Percentiles rank a stretch among this genome's conserved stretches.
phyloP scores from a whole-genome alignment of 2,888 invertebrate genomes.

The Cistogaster globosa region DNA sequence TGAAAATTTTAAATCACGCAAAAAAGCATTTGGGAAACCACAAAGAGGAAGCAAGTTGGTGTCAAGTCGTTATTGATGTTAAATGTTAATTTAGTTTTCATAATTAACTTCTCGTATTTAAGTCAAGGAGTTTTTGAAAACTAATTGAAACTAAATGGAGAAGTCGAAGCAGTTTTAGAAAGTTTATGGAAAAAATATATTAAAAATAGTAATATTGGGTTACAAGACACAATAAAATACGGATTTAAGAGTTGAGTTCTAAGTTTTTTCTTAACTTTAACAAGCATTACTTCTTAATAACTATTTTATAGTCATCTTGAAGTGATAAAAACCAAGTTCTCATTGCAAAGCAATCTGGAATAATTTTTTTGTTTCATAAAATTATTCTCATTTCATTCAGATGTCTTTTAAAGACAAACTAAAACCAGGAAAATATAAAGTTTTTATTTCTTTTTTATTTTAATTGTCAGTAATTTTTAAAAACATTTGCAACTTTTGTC shows the following conservation, averaged over 20 bases:
- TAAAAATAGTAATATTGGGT: too few species aligned
- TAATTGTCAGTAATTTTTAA: background rate
- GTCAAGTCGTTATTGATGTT: slow-evolving; percentile 9
- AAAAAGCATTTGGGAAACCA: background rate
- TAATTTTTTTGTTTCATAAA: too few species aligned
- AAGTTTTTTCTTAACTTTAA: too few species aligned
- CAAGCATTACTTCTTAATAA: too few species aligned
- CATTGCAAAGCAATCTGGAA: too few species aligned
- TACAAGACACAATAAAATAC: too few species aligned
- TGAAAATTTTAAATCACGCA: slow-evolving; percentile 1
- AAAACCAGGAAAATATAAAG: background rate
- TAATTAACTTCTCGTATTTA: slow-evolving; percentile 30
- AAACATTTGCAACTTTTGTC: slow-evolving; percentile 51
- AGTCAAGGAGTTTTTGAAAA: background rate
- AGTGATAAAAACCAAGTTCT: too few species aligned
- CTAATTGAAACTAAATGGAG: background rate
- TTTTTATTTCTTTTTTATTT: background rate
- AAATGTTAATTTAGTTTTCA: slow-evolving; percentile 14
- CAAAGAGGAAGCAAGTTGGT: background rate
- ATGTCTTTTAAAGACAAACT: background rate
- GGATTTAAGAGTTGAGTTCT: too few species aligned
- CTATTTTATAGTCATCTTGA: too few species aligned
- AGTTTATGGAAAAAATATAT: too few species aligned
- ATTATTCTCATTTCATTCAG: background rate
- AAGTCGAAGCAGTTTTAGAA: too few species aligned